Conservation (phyloP, 1,140 invertebrate species). For the Stegodyphus dumicola region DNA sequence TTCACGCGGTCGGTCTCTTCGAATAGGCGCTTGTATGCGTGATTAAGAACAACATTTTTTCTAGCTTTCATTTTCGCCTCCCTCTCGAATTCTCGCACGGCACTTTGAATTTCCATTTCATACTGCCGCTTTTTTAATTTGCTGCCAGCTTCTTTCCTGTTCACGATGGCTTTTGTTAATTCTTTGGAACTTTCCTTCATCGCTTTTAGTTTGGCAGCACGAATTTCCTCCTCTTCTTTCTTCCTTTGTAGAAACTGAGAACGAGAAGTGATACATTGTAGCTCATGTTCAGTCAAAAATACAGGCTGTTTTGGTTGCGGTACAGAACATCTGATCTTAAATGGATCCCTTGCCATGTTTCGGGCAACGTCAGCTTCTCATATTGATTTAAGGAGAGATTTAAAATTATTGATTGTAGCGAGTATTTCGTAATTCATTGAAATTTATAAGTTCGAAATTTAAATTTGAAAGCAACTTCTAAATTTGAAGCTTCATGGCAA, state of each 20-base stretch:
- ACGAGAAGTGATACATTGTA: not conserved
- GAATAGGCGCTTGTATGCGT: constrained; percentile 32
- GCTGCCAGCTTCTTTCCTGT: constrained; percentile 3
- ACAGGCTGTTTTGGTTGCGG: not conserved
- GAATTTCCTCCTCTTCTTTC: not conserved
- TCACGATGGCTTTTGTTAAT: not conserved
- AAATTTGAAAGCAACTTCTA: no score
- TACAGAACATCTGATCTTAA: not conserved
- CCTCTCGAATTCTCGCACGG: not conserved
- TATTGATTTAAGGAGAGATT: no score
- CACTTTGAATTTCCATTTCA: not conserved
- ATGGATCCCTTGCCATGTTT: constrained; percentile 11
- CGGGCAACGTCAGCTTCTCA: no score
- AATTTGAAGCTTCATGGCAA: no score
- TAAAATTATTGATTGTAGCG: no score
- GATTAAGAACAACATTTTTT: constrained; percentile 12
- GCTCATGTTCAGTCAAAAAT: not conserved
- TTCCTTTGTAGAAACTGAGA: not conserved
- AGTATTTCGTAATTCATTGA: no score
- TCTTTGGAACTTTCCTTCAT: not conserved
- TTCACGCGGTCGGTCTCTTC: constrained; percentile 43
- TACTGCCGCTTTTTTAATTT: constrained; percentile 10
- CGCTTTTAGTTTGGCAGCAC: not conserved
- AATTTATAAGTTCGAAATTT: no score
- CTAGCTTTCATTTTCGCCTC: constrained; percentile 4